phyloP scores from a whole-genome alignment of 2,888 invertebrate species.

The Drosophila meridionalis region DNA sequence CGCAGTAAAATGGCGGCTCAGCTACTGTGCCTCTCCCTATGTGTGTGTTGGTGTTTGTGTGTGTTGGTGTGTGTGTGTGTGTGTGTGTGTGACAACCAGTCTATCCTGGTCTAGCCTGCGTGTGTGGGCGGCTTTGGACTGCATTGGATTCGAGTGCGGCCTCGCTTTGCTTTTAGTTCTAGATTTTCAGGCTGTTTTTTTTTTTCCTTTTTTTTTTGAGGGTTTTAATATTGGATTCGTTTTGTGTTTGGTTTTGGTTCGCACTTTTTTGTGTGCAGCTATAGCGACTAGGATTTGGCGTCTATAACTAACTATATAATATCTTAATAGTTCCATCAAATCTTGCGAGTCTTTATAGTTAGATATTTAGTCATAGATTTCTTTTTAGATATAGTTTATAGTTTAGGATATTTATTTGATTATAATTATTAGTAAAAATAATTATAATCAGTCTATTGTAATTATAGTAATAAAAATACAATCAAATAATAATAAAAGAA shows the following conservation, averaged over 20 bases:
- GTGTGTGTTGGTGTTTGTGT: slow-evolving; percentile 11
- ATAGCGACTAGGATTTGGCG: neutral
- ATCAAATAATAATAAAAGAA: too few species aligned
- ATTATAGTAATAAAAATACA: too few species aligned
- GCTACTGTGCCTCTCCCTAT: slow-evolving; percentile 35
- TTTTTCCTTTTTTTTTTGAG: slow-evolving; percentile 2
- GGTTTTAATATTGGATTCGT: slow-evolving; percentile 22
- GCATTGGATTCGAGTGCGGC: slow-evolving; percentile 35
- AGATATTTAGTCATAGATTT: too few species aligned
- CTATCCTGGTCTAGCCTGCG: slow-evolving; percentile 33
- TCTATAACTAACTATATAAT: too few species aligned
- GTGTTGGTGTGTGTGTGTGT: slow-evolving; percentile 8
- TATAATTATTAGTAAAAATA: too few species aligned
- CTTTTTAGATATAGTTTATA: too few species aligned
- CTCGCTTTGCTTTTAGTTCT: slow-evolving; percentile 43
- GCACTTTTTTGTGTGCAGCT: neutral
- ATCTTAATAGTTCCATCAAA: too few species aligned
- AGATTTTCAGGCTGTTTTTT: slow-evolving; percentile 9
- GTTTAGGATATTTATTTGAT: too few species aligned
- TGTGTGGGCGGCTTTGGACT: slow-evolving; percentile 33
- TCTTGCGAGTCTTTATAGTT: too few species aligned
- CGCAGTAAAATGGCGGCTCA: slow-evolving; percentile 75
- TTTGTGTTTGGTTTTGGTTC: slow-evolving; percentile 15
- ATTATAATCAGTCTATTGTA: too few species aligned
- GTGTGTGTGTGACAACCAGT: slow-evolving; percentile 27